These are phyloP conservation scores for Sphaeridia pumilis DNA, from an alignment of 2,888 invertebrate genomes.

Conservation along the genomic window DNA sequence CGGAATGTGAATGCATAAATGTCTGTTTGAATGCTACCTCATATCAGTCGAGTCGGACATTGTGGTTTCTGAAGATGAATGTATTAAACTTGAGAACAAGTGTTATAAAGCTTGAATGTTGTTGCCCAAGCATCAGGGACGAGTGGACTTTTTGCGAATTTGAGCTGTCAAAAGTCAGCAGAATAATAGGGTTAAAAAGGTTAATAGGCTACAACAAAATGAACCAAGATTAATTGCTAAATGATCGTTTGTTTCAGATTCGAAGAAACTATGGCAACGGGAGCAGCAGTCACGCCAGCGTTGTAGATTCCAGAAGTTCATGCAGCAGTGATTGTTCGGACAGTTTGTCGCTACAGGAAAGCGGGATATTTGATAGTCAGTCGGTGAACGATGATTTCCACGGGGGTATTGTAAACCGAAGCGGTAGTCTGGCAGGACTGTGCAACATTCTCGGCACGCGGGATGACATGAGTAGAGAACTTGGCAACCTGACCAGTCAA, in stretches of 20 bases:
- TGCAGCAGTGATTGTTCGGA: conserved; percentile 36
- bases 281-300: conserved; percentile 29
- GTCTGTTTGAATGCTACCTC: no score
- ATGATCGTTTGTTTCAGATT: conserved; percentile 11
- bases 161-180: no score
- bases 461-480: conserved; percentile 28
- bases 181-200: no score
- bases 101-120: no score
- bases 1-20: no score
- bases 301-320: conserved; percentile 34
- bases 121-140: no score
- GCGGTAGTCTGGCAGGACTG: conserved; percentile 2
- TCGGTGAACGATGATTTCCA: conserved; percentile 27
- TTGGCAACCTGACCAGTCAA: conserved; percentile 30
- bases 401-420: background rate
- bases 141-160: no score
- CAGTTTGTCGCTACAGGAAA: conserved; percentile 33
- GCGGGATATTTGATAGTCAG: conserved; percentile 36
- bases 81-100: no score
- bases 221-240: no score
- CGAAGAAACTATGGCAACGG: conserved; percentile 24
- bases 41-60: no score
- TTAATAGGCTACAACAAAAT: no score
- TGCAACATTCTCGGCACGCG: conserved; percentile 9
- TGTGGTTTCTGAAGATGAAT: no score